These are phyloP conservation scores for Stichodactyla mertensii DNA, from an alignment of 64 coral and sea anemone species.

Conservation along the genomic window DNA sequence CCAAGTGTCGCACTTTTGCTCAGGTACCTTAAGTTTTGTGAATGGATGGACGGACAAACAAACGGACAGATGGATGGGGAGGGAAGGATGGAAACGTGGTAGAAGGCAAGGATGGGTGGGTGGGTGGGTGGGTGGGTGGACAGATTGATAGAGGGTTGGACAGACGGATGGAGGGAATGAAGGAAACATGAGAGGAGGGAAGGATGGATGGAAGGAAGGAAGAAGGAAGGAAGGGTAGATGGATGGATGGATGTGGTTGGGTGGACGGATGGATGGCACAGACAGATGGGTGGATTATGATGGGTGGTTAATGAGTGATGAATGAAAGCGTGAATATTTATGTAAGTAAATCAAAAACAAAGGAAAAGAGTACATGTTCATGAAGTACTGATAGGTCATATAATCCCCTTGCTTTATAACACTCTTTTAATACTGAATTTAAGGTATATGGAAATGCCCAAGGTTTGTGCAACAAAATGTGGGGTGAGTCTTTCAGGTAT, in stretches of 20 bases:
- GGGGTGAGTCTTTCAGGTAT: conserved; percentile 71
- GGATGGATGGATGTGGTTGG: no score
- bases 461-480: conserved; percentile 81
- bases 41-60: neutral
- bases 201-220: no score
- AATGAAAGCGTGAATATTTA: neutral
- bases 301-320: neutral
- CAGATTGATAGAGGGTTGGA: no score
- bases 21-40: conserved; percentile 28
- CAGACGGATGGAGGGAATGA: no score
- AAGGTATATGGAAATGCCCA: conserved; percentile 69
- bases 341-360: neutral
- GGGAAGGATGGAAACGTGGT: neutral
- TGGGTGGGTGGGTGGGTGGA: no score
- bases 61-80: neutral
- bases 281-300: no score
- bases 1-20: conserved; percentile 57
- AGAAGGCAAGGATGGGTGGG: no score
- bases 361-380: neutral
- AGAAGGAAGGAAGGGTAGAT: no score
- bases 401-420: neutral
- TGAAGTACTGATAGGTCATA: no score
- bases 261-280: no score
- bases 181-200: no score
- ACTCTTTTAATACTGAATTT: neutral